A percentile compares a stretch with the other conserved stretches of the same genome.
phyloP scores from a whole-genome alignment of 2,113 vertebrate genomes.

The Hypomesus transpacificus region DNA sequence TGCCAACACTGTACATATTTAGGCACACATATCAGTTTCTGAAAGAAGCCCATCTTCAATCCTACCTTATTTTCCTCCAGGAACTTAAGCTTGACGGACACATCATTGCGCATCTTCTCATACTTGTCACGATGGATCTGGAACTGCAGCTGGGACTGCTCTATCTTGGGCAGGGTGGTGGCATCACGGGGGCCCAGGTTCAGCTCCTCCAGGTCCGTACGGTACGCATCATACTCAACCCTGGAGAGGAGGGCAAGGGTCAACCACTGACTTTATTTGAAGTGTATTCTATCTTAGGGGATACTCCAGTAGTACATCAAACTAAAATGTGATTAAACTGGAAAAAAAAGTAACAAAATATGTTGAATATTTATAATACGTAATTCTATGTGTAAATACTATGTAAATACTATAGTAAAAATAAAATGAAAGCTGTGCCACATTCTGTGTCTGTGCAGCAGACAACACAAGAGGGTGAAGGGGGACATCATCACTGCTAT shows the following conservation, averaged over 20 bases:
- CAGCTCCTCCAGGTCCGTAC: constrained; percentile 93
- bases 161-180: constrained; percentile 91
- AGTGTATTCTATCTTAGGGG: neutral
- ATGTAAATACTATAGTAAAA: neutral
- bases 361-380: too few species aligned
- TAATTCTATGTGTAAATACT: neutral
- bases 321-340: neutral
- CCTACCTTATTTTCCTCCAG: constrained; percentile 97
- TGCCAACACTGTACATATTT: too few species aligned
- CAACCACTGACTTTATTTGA: neutral
- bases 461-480: too few species aligned
- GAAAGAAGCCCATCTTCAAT: neutral
- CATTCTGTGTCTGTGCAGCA: too few species aligned
- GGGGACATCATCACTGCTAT: neutral
- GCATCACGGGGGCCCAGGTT: constrained; percentile 92
- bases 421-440: too few species aligned
- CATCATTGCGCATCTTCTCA: constrained; percentile 90
- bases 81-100: constrained; percentile 93
- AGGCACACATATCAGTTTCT: too few species aligned
- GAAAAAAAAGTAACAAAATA: neutral
- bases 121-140: constrained; percentile 94
- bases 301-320: too few species aligned
- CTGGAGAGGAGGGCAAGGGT: constrained; percentile 54
- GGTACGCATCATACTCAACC: constrained; percentile 94
- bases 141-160: constrained; percentile 88